Base-by-base conservation (phyloP, 30 jellyfish, hydroid and myxozoan species). In the Hydra vulgaris region DNA sequence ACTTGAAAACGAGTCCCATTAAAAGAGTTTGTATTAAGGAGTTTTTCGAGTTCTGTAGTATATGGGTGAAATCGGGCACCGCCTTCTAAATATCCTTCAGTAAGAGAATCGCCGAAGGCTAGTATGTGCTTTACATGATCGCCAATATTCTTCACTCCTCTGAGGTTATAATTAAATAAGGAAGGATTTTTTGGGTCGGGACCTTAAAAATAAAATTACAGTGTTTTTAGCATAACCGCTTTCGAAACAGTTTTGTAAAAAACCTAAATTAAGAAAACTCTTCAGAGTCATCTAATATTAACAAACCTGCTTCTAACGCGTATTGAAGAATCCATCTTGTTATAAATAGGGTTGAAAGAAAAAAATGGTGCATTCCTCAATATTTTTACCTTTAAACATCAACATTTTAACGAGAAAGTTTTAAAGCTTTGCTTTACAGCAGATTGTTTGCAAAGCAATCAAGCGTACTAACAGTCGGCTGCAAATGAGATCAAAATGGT, bases 101-200 rank as follows among this genome's bases (percentile, higher is more conserved):
- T 90, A 7, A 90, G 66, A 17, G 97, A 90, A 54, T 90, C 97
- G 19, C 97, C 97, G 73, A 90, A 86, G 15, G 85, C 85, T 12
- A 78, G 85, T 1, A 78, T 78, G 74, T 73, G 83, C 26, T 75
- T 75, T 53, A 75, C 18, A 1, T 75, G 83, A 17, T 26, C 56
- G 8, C 72, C 83, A 7, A 21, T 24, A 25, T 26, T 73, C 4
- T 73, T 75, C 24, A 22, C 72, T 17, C 20, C 25, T 22, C 17
- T 53, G 61, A 40, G 61, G 73, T 22, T 75, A 22, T 75, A 75
- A 53, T 75, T 25, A 7, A 25, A 21, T 25, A 75, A 21, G 15
- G 56, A 21, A 5, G 83, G 83, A 27, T 24, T 12, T 17, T 54
- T 26, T 21, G 69, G 83, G 25, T 53, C 83, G 8, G 83, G 71